Percentiles rank a stretch among this genome's conserved stretches.
phyloP scores from a whole-genome alignment of 2,113 vertebrate genomes.

The Sprattus sprattus region DNA sequence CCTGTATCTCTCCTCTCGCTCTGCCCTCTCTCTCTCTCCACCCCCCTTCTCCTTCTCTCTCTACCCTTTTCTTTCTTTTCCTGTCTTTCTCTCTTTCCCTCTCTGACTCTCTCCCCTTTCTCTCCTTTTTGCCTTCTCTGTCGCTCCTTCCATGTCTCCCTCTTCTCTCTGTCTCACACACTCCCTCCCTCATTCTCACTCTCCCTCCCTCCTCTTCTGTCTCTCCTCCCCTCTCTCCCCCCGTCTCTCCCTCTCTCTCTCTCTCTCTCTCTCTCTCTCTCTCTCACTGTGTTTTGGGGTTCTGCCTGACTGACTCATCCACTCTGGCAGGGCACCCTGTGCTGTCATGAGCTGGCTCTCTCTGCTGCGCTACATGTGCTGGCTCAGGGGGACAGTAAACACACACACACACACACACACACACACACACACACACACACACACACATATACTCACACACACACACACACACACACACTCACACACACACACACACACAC shows the following conservation, averaged over 20 bases:
- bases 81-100: neutral
- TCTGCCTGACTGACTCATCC: constrained; percentile 59
- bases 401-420: constrained; percentile 35
- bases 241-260: neutral
- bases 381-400: constrained; percentile 33
- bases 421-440: constrained; percentile 17
- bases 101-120: constrained; percentile 8
- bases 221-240: constrained; percentile 1
- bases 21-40: neutral
- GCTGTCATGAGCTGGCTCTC: constrained; percentile 48
- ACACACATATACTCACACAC: constrained; percentile 25
- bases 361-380: constrained; percentile 44
- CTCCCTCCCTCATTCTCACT: neutral
- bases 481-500: neutral
- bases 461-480: neutral
- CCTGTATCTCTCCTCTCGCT: neutral
- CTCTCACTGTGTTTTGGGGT: constrained; percentile 47
- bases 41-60: neutral
- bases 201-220: neutral
- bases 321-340: constrained; percentile 55
- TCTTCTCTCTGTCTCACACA: neutral
- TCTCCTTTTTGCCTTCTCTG: constrained; percentile 12
- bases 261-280: constrained; percentile 38
- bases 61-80: neutral
- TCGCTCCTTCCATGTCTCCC: constrained; percentile 7